Percentiles rank a stretch among this genome's conserved stretches.
These are phyloP conservation scores for Thamnophis elegans DNA, from an alignment of 2,797 vertebrate species.

Conservation along the genomic window DNA sequence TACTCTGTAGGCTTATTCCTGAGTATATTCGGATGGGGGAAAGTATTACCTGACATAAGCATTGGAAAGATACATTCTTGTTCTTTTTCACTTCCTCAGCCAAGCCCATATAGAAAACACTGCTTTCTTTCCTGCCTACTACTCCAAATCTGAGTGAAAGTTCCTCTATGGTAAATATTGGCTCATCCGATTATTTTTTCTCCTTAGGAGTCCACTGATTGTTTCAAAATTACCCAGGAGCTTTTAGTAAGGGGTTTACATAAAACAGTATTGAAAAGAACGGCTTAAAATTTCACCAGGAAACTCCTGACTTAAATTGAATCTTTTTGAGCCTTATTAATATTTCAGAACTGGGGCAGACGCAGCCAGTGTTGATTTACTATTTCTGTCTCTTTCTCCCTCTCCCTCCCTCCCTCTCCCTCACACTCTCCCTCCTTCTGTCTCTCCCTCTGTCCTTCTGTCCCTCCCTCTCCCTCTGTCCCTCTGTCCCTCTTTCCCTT, in stretches of 20 bases:
- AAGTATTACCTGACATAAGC: background rate
- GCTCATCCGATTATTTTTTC: background rate
- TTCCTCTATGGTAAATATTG: background rate
- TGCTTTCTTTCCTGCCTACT: background rate
- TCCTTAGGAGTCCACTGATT: no score
- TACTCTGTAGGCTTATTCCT: background rate
- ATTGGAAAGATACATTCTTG: no score
- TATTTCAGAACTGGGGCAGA: background rate
- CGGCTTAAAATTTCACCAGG: background rate
- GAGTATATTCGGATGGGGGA: fast-evolving
- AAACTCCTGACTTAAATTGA: background rate
- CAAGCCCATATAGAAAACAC: background rate
- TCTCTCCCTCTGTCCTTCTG: no score
- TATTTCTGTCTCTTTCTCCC: background rate
- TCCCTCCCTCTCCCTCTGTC: no score
- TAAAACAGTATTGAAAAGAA: background rate
- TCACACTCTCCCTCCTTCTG: no score
- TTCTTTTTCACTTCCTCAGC: background rate
- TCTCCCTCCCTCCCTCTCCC: no score
- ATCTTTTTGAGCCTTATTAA: background rate
- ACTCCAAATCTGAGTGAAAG: background rate
- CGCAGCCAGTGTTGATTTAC: background rate
- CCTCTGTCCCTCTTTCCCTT: no score
- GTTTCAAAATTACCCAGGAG: background rate
- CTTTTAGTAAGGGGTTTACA: background rate